These are phyloP conservation scores for Aphodius granarius DNA, from an alignment of 2,888 invertebrate species.

Conservation along the genomic window DNA sequence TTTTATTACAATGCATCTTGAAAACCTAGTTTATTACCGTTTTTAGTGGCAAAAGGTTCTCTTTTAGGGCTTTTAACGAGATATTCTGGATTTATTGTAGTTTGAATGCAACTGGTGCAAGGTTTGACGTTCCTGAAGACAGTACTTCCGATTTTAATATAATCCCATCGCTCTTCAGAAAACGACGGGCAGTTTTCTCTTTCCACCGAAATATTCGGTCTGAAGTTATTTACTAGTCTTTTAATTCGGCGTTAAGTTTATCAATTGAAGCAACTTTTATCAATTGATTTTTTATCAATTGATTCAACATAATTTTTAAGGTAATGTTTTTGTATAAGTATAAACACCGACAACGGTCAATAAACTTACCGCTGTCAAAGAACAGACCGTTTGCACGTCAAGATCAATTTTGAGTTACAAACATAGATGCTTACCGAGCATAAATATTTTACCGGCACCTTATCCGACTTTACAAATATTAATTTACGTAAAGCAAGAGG, in stretches of 20 bases:
- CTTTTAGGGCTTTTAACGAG: constrained; percentile 50
- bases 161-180: constrained; percentile 61
- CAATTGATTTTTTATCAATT: constrained; percentile 59
- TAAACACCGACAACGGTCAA: not conserved
- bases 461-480: not conserved
- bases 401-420: too few species aligned
- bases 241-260: constrained; percentile 55
- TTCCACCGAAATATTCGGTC: constrained; percentile 61
- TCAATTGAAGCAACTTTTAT: constrained; percentile 58
- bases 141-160: constrained; percentile 58
- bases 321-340: not conserved
- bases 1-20: not conserved
- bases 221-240: constrained; percentile 53
- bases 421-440: too few species aligned
- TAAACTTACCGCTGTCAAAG: not conserved
- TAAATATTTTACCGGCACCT: not conserved
- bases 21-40: constrained; percentile 42
- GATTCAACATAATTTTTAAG: constrained; percentile 51
- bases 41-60: constrained; percentile 59
- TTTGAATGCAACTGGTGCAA: constrained; percentile 57
- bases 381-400: not conserved
- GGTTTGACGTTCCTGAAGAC: constrained; percentile 59
- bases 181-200: constrained; percentile 51
- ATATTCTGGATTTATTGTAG: constrained; percentile 56
- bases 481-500: not conserved